Evolutionary conservation across 1,140 invertebrate genomes (phyloP).

Genomic region (Ceratina australensis): DNA sequence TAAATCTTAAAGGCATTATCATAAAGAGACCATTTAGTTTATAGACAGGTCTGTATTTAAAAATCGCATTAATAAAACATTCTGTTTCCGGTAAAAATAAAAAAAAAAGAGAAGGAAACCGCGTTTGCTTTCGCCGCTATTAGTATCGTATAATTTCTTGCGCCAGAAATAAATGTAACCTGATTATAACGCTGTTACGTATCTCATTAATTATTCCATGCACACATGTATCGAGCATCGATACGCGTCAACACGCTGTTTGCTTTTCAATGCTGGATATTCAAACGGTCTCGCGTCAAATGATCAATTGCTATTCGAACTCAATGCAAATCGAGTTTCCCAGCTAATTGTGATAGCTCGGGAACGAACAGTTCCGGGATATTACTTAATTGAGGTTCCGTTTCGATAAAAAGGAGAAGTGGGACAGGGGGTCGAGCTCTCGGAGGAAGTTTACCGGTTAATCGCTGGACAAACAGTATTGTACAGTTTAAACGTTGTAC

Average conservation of each 20-base stretch:
- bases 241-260: background rate
- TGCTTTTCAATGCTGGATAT: constrained; percentile 8
- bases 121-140: too few species aligned
- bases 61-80: too few species aligned
- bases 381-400: background rate
- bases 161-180: background rate
- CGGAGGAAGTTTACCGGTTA: background rate
- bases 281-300: background rate
- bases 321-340: constrained; percentile 30
- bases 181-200: background rate
- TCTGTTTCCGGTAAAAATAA: too few species aligned
- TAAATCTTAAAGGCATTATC: too few species aligned
- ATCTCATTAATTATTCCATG: constrained; percentile 29
- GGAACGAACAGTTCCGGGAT: background rate
- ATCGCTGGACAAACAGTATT: background rate
- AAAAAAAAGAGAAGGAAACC: too few species aligned
- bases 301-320: background rate
- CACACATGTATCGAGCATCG: constrained; percentile 6
- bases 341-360: constrained; percentile 16
- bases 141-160: too few species aligned
- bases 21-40: too few species aligned
- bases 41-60: too few species aligned
- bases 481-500: background rate
- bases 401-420: background rate
- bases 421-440: too few species aligned